Base-by-base conservation (phyloP, 2,113 vertebrate species). In the Pluvianellus socialis region DNA sequence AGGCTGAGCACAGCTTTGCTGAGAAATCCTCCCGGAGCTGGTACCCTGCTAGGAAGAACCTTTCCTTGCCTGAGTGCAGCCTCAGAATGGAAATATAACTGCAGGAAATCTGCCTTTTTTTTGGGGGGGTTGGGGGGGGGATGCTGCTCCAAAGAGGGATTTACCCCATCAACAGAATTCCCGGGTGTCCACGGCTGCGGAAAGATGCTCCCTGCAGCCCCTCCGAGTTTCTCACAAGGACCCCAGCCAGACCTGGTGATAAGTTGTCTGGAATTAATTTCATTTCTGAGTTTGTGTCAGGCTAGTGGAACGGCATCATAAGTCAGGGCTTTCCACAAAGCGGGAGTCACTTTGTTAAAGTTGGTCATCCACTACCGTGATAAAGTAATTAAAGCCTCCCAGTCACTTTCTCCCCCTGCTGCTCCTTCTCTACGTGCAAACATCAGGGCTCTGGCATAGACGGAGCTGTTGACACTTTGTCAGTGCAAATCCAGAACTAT, bases 391-490 rank as follows among this genome's bases (percentile, higher is more conserved):
- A 81, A 81, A 94, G 56, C 73, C 56, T 85, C 56, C 14, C 76
- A 53, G 70, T 28, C 5, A 2, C 70, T 77, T 84, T 86, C 45
- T 92, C 23, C 58, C 79, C 62, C 81, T 75, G 62, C 84, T 81
- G 68, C 53, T 94, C 13, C 56, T 49, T 89, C 35, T 53, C 30
- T 52, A 27, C 4, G 1, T 52, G 58, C 50, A 91, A 92, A 27
- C 65, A 52, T 18, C 45, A 71, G n/a, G 35, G 53, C 32, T 96
- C 28, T 58, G 62, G 73, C 67, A 42, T 38, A 95, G 91, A 85
- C 12, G 16, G 89, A 94, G 87, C 84, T 92, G 77, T 73, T 96
- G 74, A 91, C 91, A 73, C 81, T 91, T 90, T 58, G 79, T 72
- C 86, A 76, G 74, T 86, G 67, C 79, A 90, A 95, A 97, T 40